Conservation (phyloP, 2,113 vertebrate genomes). For the Ranitomeya variabilis region DNA sequence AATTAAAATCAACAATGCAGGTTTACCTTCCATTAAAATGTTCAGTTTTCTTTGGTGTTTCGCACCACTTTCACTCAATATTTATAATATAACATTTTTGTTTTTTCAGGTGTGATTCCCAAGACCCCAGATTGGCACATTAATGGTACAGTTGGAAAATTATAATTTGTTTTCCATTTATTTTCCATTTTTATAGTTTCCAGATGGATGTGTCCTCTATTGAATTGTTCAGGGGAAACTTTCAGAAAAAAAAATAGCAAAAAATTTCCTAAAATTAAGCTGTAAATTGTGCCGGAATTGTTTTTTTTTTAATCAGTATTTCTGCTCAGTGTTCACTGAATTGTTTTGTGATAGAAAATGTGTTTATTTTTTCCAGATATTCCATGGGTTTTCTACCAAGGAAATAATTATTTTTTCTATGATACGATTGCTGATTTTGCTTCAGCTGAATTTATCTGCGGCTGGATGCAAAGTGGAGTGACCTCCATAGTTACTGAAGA, state of each 20-base stretch:
- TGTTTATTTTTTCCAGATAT: conserved; percentile 73
- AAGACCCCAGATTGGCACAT: conserved; percentile 85
- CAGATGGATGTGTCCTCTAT: neutral
- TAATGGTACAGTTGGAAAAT: conserved; percentile 75
- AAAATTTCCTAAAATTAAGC: neutral
- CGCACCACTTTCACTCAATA: neutral
- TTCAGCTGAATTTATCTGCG: conserved; percentile 79
- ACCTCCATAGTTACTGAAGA: conserved; percentile 81
- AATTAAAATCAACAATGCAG: too few species aligned
- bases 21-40: neutral
- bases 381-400: conserved; percentile 86
- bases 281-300: neutral
- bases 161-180: neutral
- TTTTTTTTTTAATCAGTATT: too few species aligned
- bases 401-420: conserved; percentile 85
- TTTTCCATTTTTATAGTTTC: neutral
- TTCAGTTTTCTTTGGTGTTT: neutral
- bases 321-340: too few species aligned
- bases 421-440: conserved; percentile 75
- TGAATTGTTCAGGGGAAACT: neutral
- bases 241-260: neutral
- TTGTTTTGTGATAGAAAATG: neutral
- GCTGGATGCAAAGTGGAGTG: conserved; percentile 79
- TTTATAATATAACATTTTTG: neutral
- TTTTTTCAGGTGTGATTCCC: conserved; percentile 79